Evolutionary conservation across 2,888 invertebrate genomes (phyloP), one percentile per base, ranked within the genome.

Genomic region (Tachina fera): DNA sequence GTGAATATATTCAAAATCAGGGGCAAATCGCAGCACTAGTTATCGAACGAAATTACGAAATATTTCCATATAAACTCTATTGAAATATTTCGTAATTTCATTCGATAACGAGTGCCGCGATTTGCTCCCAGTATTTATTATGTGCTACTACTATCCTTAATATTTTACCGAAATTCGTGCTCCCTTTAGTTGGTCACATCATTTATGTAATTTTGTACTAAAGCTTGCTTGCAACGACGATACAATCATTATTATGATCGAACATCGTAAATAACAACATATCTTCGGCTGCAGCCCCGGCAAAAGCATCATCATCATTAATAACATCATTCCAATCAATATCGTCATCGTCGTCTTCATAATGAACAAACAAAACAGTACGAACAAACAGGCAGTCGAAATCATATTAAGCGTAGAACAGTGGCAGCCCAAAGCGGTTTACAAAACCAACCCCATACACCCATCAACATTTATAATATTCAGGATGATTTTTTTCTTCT

Each of bases 361-460:
- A 47, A 56, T 56, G 45, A 49, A 67, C 22, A 39, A n/a, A n/a
- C n/a, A n/a, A n/a, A n/a, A n/a, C n/a, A n/a, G n/a, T n/a, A n/a
- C n/a, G 51, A 51, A 47, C 19, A 39, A 65, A 19, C 65, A 68
- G 65, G 39, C 80, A 75, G 63, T 84, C 76, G 82, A 70, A 80
- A 67, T 81, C 76, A 79, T 83, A 82, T 87, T 85, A 80, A 87
- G 88, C 88, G 88, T 88, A 88, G 84, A 88, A 88, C 88, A 87
- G 88, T 88, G 88, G 88, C 88, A 87, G 88, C 88, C 88, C 74
- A 80, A 87, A 88, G 88, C 88, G 87, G 83, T 87, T 88, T 87
- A 74, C 80, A 75, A 84, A n/a, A 84, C 84, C 79, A 84, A 80
- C 75, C 84, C 79, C 87, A 77, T 71, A 88, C 88, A 88, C 88